Evolutionary conservation across 2,113 vertebrate genomes (phyloP), one percentile per base, ranked within the genome.

Genomic region (Elephas maximus): DNA sequence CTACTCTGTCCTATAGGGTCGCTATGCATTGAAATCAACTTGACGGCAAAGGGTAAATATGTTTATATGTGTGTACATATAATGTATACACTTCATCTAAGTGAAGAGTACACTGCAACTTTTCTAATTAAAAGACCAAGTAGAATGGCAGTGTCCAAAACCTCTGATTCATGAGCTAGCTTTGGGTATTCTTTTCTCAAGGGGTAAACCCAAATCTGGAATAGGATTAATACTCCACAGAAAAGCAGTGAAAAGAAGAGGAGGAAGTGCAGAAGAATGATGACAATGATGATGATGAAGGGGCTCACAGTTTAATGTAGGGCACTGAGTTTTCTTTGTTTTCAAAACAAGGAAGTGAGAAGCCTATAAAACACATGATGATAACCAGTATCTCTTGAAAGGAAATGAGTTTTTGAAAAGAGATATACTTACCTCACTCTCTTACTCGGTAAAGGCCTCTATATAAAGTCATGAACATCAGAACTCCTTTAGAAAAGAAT

Each of bases 401-500:
- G 21, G 17, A 67, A 4, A 30, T 18, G 45, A 84, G 23, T n/a
- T 92, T 95, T 88, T 94, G 83, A 90, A 83, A 92, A 2, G 90
- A 83, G 3, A 18, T 44, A 7, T 15, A 44, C 5, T 80, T 30
- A 44, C 84, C 92, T 96, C 57, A 12, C 77, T 81, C 63, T 3
- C 51, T 14, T 17, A 5, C 28, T 73, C 91, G 37, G 37, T 23
- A 30, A 63, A 96, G 26, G 78, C 73, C 17, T 92, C 0, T 76
- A 69, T 84, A 8, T 92, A 91, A 93, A 45, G 23, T 93, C 65
- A 48, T 93, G 18, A 51, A 96, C 96, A 63, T 53, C 93, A 80
- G 33, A 41, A 93, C 69, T 14, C 45, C 90, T 62, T 91, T n/a
- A 73, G 93, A 15, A 78, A 83, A 90, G 33, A 73, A 65, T 24